A percentile compares a stretch with the other conserved stretches of the same genome.
Evolutionary conservation across 2,113 vertebrate genomes (phyloP).

Genomic region (Pitta sordida): DNA sequence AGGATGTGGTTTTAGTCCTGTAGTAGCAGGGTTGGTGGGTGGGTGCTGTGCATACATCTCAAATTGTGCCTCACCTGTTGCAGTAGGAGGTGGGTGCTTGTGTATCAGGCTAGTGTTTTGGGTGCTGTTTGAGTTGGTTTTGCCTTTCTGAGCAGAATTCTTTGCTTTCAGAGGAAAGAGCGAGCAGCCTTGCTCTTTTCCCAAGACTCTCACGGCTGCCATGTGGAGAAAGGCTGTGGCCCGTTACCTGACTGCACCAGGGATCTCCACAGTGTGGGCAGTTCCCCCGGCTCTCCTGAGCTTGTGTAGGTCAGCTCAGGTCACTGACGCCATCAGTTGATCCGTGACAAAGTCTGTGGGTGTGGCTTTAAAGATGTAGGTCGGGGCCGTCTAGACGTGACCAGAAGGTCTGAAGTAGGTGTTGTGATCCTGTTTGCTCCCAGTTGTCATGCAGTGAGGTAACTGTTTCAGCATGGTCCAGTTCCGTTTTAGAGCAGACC

Average conservation of each 20-base stretch:
- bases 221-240: neutral
- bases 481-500: neutral
- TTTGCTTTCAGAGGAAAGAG: neutral
- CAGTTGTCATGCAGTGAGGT: fast-evolving
- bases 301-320: fast-evolving
- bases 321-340: fast-evolving
- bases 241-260: fast-evolving
- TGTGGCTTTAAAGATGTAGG: fast-evolving
- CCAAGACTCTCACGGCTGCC: fast-evolving
- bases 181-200: neutral
- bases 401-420: fast-evolving
- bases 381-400: neutral
- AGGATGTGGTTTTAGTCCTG: fast-evolving
- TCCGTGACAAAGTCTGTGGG: fast-evolving
- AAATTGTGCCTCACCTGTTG: neutral
- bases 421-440: neutral
- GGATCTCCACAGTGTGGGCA: fast-evolving
- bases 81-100: neutral
- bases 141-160: neutral
- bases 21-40: neutral
- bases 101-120: fast-evolving
- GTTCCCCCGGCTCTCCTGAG: fast-evolving
- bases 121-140: fast-evolving
- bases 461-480: neutral
- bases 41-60: neutral